Base-by-base conservation (phyloP, 30 jellyfish, hydroid and myxozoan genomes). In the Pseudorhiza aurosa region DNA sequence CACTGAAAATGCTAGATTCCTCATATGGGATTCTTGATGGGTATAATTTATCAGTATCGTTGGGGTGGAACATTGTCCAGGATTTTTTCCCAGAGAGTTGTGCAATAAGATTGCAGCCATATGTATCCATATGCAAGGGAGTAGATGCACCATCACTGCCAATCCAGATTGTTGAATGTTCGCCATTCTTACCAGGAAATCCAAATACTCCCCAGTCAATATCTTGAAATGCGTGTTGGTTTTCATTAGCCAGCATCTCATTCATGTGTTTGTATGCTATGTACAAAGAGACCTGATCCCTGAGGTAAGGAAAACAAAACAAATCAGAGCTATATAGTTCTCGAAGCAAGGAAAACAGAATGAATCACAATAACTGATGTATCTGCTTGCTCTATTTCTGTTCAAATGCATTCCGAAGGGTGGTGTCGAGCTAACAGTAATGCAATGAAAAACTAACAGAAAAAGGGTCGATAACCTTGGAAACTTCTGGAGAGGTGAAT, bases 1-100 rank as follows among this genome's bases (percentile, higher is more conserved):
- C 50, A 51, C 89, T 72, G 46, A 87, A 95, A 10, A 95, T 68
- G 57, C 97, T 95, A 2, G 99, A 95, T 63, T 95, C 99, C 65
- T 95, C 99, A 77, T 82, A 95, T 15, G 99, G 99, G 18, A 95
- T 69, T 42, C 99, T 85, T 1, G 93, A 46, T 70, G 97, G 97
- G 19, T 76, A 81, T 51, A 93, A 14, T 24, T 55, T 44, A 0
- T 64, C 90, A 2, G 74, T 58, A 31, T 87, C 94, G 18, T 39
- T 55, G 1, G 97, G 97, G 9, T 72, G 70, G 43, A 75, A 82
- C 87, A 95, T 31, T 0, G 79, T 64, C 99, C 99, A 95, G 60
- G 45, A 39, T 47, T 95, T 95, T 35, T 50, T 60, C 19, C 99
- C 99, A 29, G 72, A 53, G 12, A 88, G 76, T 53, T 87, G 97